These are phyloP conservation scores for Oryzias curvinotus DNA, from an alignment of 2,113 vertebrate genomes.

Conservation along the genomic window DNA sequence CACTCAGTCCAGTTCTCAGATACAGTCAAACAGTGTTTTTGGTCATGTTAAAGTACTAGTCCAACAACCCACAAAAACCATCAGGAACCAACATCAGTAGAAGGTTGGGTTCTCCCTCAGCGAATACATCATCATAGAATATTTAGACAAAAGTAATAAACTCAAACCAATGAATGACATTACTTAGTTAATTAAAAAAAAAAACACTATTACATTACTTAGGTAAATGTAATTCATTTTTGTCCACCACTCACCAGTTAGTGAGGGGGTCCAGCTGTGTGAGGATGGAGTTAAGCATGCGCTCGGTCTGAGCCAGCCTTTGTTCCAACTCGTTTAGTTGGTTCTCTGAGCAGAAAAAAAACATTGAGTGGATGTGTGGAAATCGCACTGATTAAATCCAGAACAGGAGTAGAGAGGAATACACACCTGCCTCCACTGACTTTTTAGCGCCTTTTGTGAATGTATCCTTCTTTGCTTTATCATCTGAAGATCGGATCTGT, in stretches of 20 bases:
- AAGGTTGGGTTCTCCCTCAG: no score
- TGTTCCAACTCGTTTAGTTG: constrained; percentile 88
- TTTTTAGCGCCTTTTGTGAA: constrained; percentile 79
- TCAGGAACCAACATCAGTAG: no score
- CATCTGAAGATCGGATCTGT: constrained; percentile 85
- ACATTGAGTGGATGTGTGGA: background rate
- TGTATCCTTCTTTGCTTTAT: constrained; percentile 74
- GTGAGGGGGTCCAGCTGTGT: constrained; percentile 89
- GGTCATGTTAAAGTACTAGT: no score
- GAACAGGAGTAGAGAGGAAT: constrained; percentile 18
- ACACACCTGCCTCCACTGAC: constrained; percentile 82
- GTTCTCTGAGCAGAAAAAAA: constrained; percentile 73
- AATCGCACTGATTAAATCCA: constrained; percentile 4
- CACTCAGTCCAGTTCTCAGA: no score
- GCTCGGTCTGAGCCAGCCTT: constrained; percentile 86
- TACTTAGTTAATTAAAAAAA: no score
- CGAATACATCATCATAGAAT: no score
- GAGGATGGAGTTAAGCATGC: constrained; percentile 90
- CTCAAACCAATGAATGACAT: no score
- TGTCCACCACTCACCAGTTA: constrained; percentile 79
- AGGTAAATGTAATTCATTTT: background rate
- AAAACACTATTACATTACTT: no score
- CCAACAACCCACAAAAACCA: no score
- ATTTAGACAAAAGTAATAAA: no score
- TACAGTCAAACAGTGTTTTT: no score